A percentile compares a stretch with the other conserved stretches of the same genome.
These are phyloP conservation scores for Drosophila testacea DNA, from an alignment of 2,888 invertebrate genomes.

Conservation along the genomic window DNA sequence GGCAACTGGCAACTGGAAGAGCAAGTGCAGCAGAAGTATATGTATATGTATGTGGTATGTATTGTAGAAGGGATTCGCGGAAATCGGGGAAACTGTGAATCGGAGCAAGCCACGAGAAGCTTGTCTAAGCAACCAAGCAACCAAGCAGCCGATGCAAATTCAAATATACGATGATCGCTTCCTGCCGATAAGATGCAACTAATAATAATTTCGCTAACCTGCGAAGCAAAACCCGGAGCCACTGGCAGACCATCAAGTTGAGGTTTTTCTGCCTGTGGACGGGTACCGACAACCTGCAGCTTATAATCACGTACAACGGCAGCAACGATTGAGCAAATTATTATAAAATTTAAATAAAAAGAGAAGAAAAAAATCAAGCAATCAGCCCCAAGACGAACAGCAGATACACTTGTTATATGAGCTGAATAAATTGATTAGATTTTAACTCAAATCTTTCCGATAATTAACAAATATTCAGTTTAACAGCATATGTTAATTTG, in stretches of 20 bases:
- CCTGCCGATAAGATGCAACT: conserved; percentile 76
- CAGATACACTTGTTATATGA: too few relatives aligned
- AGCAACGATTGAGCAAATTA: not conserved
- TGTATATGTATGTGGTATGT: too few relatives aligned
- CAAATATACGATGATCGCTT: conserved; percentile 78
- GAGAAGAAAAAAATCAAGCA: too few relatives aligned
- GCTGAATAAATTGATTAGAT: too few relatives aligned
- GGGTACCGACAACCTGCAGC: conserved; percentile 1
- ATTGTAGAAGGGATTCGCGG: conserved; percentile 1
- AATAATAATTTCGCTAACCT: conserved; percentile 67
- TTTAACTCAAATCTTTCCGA: too few relatives aligned
- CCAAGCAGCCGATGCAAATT: conserved; percentile 48
- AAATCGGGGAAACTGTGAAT: conserved; percentile 10
- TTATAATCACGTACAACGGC: conserved; percentile 2
- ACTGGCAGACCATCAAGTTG: not conserved
- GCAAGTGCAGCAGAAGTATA: conserved; percentile 14
- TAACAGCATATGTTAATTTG: too few relatives aligned
- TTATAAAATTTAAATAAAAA: conserved; percentile 1
- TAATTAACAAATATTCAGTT: too few relatives aligned
- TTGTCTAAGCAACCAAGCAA: conserved; percentile 36
- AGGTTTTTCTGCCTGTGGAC: not conserved
- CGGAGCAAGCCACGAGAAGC: not conserved
- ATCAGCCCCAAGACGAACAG: too few relatives aligned
- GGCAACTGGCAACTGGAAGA: conserved; percentile 24
- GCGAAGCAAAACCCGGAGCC: not conserved